Evolutionary conservation across 2,888 invertebrate genomes (phyloP).

Genomic region (Callimorpha dominula): DNA sequence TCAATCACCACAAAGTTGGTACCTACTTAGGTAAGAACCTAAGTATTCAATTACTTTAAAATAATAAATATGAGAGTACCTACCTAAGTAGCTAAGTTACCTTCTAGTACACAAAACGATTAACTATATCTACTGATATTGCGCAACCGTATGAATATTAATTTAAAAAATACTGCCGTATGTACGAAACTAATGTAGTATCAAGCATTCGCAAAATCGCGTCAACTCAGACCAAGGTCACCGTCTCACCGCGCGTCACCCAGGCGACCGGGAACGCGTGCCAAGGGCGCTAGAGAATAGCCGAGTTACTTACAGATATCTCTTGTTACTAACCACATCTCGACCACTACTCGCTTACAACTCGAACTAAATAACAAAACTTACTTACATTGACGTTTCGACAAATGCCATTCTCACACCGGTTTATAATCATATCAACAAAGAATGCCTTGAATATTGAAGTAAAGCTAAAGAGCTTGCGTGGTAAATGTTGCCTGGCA

Average conservation of each 20-base stretch:
- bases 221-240: slow-evolving; percentile 53
- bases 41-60: no score
- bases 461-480: slow-evolving; percentile 35
- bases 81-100: no score
- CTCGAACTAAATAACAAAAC: background rate
- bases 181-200: slow-evolving; percentile 7
- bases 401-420: slow-evolving; percentile 7
- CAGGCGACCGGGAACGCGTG: slow-evolving; percentile 51
- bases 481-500: slow-evolving; percentile 46
- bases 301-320: slow-evolving; percentile 15
- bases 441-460: slow-evolving; percentile 16
- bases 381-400: background rate
- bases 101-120: no score
- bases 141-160: background rate
- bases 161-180: slow-evolving; percentile 1
- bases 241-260: slow-evolving; percentile 44
- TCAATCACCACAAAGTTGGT: no score
- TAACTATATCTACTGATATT: background rate
- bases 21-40: no score
- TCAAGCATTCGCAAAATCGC: slow-evolving; percentile 36
- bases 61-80: no score
- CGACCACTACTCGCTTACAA: background rate
- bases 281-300: slow-evolving; percentile 47
- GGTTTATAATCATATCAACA: slow-evolving; percentile 3
- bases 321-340: slow-evolving; percentile 15